Evolutionary conservation across 2,888 invertebrate genomes (phyloP).

Genomic region (Muscina levida): DNA sequence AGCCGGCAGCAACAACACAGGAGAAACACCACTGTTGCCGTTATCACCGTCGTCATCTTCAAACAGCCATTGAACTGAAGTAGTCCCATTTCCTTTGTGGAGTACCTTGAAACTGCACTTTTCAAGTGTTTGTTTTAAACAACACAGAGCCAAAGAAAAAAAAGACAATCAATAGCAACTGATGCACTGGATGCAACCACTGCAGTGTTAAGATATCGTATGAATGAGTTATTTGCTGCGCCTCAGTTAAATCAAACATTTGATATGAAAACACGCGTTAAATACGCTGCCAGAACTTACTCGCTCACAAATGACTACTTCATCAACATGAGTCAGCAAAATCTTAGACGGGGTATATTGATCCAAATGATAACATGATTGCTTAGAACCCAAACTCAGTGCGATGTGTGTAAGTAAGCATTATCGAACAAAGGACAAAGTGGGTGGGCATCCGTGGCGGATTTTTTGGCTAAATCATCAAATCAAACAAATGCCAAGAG

Average conservation of each 20-base stretch:
- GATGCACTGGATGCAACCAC: slow-evolving; percentile 19
- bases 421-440: slow-evolving; percentile 40
- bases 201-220: slow-evolving; percentile 30
- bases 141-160: slow-evolving; percentile 48
- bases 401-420: too few relatives aligned
- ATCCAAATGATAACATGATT: slow-evolving; percentile 51
- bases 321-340: slow-evolving; percentile 61
- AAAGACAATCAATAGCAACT: slow-evolving; percentile 53
- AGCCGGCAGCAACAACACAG: slow-evolving; percentile 31
- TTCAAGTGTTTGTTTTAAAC: slow-evolving; percentile 58
- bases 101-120: slow-evolving; percentile 62
- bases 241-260: slow-evolving; percentile 40
- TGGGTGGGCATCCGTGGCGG: slow-evolving; percentile 58
- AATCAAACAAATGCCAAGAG: slow-evolving; percentile 31
- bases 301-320: slow-evolving; percentile 58
- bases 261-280: slow-evolving; percentile 38
- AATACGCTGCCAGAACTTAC: slow-evolving; percentile 44
- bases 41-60: slow-evolving; percentile 8
- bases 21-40: slow-evolving; percentile 8
- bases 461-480: slow-evolving; percentile 42
- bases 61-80: slow-evolving; percentile 43
- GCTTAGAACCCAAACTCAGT: slow-evolving; percentile 31
- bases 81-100: slow-evolving; percentile 37
- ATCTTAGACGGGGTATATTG: slow-evolving; percentile 10
- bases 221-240: slow-evolving; percentile 18